Evolutionary conservation across 2,888 invertebrate genomes (phyloP), one percentile per base, ranked within the genome.

Genomic region (Nemoura dubitans): DNA sequence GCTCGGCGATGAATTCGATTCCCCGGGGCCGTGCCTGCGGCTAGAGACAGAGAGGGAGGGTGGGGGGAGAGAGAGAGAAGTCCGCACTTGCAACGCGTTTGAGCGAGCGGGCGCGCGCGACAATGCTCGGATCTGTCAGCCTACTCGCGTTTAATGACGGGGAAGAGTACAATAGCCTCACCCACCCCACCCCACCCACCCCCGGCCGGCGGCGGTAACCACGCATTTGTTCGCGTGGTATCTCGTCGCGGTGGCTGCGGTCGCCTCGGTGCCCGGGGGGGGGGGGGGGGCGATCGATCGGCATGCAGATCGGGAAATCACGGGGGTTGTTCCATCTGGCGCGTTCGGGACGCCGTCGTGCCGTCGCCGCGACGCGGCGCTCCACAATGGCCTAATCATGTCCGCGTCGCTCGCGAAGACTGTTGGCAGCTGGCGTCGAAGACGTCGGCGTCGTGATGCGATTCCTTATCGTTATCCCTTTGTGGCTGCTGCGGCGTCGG

Each of bases 1-100:
- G 59, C 59, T 59, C 59, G 59, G 59, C 59, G 59, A 59, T 59
- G 59, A 59, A 59, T 59, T 59, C 59, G 59, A 59, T 59, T 59
- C 59, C 59, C 59, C 59, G 59, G 59, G 59, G 59, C 59, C 59
- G 59, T 59, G 59, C 59, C 59, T 10, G 59, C 21, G 59, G 59
- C 59, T 10, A 7, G 59, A 36, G 21, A 59, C 10, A 21, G 59
- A 59, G 59, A 59, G 59, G 16, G 59, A 36, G 36, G 5, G 36
- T 6, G 36, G 36, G 36, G 5, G 36, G n/a, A 36, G 36, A 36
- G 36, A 36, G 36, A 36, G 59, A 3, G 21, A 16, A 59, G 59
- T 14, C 3, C 36, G 36, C 59, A 59, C 59, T 14, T 16, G 59
- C 36, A 36, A 10, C 36, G 36, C 59, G 16, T 21, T 7, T 7